phyloP scores from a whole-genome alignment of 2,888 invertebrate genomes.

The Tenthredo distinguenda region DNA sequence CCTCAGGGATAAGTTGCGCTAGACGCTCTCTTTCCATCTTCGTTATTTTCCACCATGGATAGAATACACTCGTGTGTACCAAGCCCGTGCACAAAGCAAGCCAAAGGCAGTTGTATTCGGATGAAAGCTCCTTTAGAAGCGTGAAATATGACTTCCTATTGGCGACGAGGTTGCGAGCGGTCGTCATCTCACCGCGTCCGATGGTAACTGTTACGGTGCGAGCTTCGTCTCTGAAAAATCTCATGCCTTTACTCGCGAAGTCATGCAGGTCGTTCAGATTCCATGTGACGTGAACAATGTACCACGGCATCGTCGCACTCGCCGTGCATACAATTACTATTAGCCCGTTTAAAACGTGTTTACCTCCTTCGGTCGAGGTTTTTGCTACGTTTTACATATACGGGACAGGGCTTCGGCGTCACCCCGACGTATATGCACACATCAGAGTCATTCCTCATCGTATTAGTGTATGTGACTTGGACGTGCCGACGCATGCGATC shows the following conservation, averaged over 20 bases:
- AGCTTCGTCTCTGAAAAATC: slow-evolving; percentile 42
- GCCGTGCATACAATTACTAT: slow-evolving; percentile 70
- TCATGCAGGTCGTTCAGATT: slow-evolving; percentile 55
- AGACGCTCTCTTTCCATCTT: slow-evolving; percentile 35
- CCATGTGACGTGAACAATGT: slow-evolving; percentile 68
- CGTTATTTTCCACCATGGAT: not conserved
- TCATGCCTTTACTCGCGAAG: slow-evolving; percentile 2
- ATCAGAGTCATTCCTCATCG: slow-evolving; percentile 53
- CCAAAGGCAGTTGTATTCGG: slow-evolving; percentile 12
- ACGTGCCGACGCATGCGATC: slow-evolving; percentile 77
- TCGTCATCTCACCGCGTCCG: slow-evolving; percentile 58
- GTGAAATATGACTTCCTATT: slow-evolving; percentile 65
- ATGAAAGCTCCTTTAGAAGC: slow-evolving; percentile 54
- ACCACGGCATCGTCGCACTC: slow-evolving; percentile 53
- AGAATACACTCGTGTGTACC: slow-evolving; percentile 9
- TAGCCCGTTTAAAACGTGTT: slow-evolving; percentile 66
- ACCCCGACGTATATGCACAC: slow-evolving; percentile 52
- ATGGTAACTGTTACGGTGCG: slow-evolving; percentile 27
- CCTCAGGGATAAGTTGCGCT: not conserved
- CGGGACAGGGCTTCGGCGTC: slow-evolving; percentile 55
- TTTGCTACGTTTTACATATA: slow-evolving; percentile 66
- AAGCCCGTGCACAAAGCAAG: slow-evolving; percentile 2
- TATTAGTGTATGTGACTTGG: slow-evolving; percentile 66
- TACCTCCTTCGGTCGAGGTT: slow-evolving; percentile 59
- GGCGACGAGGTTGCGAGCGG: slow-evolving; percentile 53